Evolutionary conservation across 2,888 invertebrate genomes (phyloP), one percentile per base, ranked within the genome.

Genomic region (Fragum whitleyi): DNA sequence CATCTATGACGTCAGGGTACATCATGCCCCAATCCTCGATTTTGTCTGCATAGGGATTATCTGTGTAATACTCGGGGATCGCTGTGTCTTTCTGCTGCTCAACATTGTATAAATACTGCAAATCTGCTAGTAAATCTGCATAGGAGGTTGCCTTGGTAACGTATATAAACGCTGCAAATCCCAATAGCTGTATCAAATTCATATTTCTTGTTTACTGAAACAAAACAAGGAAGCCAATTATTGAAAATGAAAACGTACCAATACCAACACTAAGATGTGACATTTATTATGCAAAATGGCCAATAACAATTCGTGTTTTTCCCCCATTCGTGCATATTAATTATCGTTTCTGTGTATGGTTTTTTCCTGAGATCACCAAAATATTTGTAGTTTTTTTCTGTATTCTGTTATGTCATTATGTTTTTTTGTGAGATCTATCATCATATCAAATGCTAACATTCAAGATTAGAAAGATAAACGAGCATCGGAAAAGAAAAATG

Each of bases 41-140:
- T 53, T 83, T 85, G 32, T 78, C 68, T 39, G 79, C 85, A 51
- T 85, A 87, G 3, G 81, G 62, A 26, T 81, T 81, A 1, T 74
- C 74, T 32, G 75, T 77, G 77, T 83, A 86, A 75, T 86, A 88
- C 7, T 85, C 82, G 28, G 78, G 59, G 2, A 77, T 65, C 11
- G 82, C 77, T 11, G 81, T 74, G 11, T 77, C 65, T 21, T 85
- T 79, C 51, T 86, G 83, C 23, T 84, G 81, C 65, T 89, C 83
- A n/a, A 87, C 62, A 28, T 86, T 85, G 51, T 86, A 87, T 29
- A 85, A 70, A 61, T 86, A 80, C 28, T 79, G 74, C 5, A 86
- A 71, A 9, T 81, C 78, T 19, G 80, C 67, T 57, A 82, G 29
- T 19, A 82, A 55, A 53, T 85, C 78, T 11, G 73, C 36, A 39